Conservation (phyloP, 2,797 vertebrate genomes). For the Lophius americanus region DNA sequence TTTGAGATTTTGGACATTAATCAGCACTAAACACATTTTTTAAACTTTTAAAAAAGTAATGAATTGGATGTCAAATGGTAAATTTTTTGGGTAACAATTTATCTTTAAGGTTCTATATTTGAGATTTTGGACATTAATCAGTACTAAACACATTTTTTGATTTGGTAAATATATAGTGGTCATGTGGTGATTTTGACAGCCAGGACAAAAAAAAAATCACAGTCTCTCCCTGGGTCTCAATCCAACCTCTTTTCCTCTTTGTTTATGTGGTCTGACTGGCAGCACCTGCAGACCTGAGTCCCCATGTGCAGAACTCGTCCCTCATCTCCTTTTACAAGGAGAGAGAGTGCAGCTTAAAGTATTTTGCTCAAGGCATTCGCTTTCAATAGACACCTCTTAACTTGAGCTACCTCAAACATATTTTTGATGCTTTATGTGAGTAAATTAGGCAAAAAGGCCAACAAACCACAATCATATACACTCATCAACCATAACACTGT, state of each 20-base stretch:
- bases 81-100: constrained; percentile 16
- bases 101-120: constrained; percentile 1
- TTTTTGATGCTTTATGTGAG: background rate
- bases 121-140: background rate
- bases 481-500: too few relatives aligned
- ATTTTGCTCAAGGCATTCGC: background rate
- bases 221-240: background rate
- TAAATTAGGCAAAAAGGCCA: background rate
- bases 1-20: background rate
- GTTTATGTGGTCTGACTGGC: background rate
- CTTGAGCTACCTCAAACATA: background rate
- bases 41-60: background rate
- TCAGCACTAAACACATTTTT: too few relatives aligned
- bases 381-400: background rate
- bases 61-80: background rate
- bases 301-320: too few relatives aligned
- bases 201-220: background rate
- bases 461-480: background rate
- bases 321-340: too few relatives aligned
- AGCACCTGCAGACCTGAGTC: background rate
- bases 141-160: background rate
- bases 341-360: background rate
- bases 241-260: background rate
- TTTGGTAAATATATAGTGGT: background rate
- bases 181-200: background rate